A percentile compares a stretch with the other conserved stretches of the same genome.
Conservation (phyloP, 1,140 invertebrate species). For the Drosophila bipectinata region DNA sequence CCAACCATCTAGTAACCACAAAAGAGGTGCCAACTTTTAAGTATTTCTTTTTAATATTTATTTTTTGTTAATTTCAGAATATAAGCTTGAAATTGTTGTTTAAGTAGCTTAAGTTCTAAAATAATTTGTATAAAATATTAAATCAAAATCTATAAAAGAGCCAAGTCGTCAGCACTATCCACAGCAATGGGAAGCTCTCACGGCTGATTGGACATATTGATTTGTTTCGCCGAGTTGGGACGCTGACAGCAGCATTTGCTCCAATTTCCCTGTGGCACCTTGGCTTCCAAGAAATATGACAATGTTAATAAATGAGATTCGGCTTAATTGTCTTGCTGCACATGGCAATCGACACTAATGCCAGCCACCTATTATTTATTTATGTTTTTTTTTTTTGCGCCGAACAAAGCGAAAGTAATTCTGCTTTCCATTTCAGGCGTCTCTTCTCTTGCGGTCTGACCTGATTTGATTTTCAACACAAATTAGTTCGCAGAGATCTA, state of each 20-base stretch:
- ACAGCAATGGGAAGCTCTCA: constrained; percentile 39
- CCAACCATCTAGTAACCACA: not conserved
- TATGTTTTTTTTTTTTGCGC: constrained; percentile 18
- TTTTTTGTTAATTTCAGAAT: not conserved
- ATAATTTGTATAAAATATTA: not conserved
- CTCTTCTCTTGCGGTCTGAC: constrained; percentile 52
- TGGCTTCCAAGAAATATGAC: constrained; percentile 68
- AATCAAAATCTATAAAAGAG: not conserved
- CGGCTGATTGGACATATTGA: constrained; percentile 73
- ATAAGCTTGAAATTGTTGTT: not conserved
- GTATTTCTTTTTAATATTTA: not conserved
- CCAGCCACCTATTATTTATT: constrained; percentile 17
- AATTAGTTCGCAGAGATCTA: constrained; percentile 55
- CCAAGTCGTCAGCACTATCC: constrained; percentile 4
- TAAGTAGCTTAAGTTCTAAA: not conserved
- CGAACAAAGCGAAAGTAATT: constrained; percentile 70
- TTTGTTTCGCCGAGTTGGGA: constrained; percentile 61
- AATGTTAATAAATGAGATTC: constrained; percentile 60
- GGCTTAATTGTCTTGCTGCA: constrained; percentile 57
- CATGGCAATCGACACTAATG: constrained; percentile 42
- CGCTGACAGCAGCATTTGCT: constrained; percentile 64
- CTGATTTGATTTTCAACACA: constrained; percentile 60
- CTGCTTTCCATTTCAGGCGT: constrained; percentile 73
- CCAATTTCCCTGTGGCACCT: constrained; percentile 62
- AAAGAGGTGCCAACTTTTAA: constrained; percentile 7